Percentiles rank a stretch among this genome's conserved stretches.
Conservation (phyloP, 2,113 vertebrate genomes). For the Tetraodon nigroviridis region DNA sequence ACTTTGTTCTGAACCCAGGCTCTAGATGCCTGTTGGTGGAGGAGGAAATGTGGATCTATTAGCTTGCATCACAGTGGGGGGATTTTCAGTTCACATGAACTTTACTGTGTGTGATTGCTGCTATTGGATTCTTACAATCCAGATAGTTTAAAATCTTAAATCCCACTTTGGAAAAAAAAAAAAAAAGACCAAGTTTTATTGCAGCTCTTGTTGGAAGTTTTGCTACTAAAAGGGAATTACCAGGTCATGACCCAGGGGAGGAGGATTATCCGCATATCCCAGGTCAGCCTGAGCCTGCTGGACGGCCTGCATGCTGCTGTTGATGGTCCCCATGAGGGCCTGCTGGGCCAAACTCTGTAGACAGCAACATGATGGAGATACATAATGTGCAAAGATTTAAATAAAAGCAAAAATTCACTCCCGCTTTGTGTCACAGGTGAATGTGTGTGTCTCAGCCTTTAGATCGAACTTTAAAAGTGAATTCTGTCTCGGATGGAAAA, state of each 20-base stretch:
- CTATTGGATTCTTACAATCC: background rate
- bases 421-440: no score
- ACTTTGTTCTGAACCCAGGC: slow-evolving; percentile 99
- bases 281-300: slow-evolving; percentile 93
- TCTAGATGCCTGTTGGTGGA: slow-evolving; percentile 84
- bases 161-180: background rate
- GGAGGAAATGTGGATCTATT: slow-evolving; percentile 38
- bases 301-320: slow-evolving; percentile 95
- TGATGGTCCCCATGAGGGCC: slow-evolving; percentile 98
- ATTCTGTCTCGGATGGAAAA: background rate
- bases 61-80: slow-evolving; percentile 54
- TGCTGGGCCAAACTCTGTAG: slow-evolving; percentile 93
- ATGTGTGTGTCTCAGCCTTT: no score
- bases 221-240: slow-evolving; percentile 67
- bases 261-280: slow-evolving; percentile 86
- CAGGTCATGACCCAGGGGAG: slow-evolving; percentile 95
- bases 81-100: slow-evolving; percentile 49
- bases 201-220: background rate
- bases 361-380: slow-evolving; percentile 18
- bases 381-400: background rate
- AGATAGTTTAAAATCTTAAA: slow-evolving; percentile 11
- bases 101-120: slow-evolving; percentile 41
- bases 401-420: no score
- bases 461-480: no score
- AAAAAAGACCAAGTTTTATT: background rate